Percentiles rank a stretch among this genome's conserved stretches.
Evolutionary conservation across 2,113 vertebrate species (phyloP).

Genomic region (Antennarius striatus): DNA sequence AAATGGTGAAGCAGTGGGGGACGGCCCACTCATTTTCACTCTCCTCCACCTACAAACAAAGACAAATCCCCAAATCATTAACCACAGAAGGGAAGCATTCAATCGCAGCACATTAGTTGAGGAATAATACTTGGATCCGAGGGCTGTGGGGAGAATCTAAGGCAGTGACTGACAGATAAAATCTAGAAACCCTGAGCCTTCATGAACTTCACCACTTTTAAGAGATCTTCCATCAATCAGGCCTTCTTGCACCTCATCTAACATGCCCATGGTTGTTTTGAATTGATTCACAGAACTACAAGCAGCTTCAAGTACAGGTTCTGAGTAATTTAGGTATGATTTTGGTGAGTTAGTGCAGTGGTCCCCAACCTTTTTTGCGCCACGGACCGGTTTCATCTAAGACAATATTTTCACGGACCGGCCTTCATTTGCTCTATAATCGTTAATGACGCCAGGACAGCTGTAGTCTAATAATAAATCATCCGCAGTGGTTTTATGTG

Average conservation of each 20-base stretch:
- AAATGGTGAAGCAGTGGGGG: constrained; percentile 96
- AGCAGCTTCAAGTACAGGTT: neutral
- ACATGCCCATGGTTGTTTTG: neutral
- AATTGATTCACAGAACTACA: neutral
- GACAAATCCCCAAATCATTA: neutral
- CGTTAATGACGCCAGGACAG: too few species aligned
- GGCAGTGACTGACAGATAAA: neutral
- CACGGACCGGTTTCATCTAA: too few species aligned
- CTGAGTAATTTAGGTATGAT: constrained; percentile 1
- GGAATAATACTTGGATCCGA: neutral
- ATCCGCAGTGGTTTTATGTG: too few species aligned
- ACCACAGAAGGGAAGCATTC: neutral
- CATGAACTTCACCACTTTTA: neutral
- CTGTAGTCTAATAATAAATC: too few species aligned
- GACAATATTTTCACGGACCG: too few species aligned
- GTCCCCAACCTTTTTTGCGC: too few species aligned
- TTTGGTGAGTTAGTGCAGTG: neutral
- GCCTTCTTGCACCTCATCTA: too few species aligned
- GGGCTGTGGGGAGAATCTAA: neutral
- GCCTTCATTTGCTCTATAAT: too few species aligned
- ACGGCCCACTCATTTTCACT: constrained; percentile 87
- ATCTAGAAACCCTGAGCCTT: neutral
- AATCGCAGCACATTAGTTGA: neutral
- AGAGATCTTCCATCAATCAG: too few species aligned
- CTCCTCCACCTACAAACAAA: constrained; percentile 86